A percentile compares a stretch with the other conserved stretches of the same genome.
Evolutionary conservation across 2,797 vertebrate genomes (phyloP).

Genomic region (Sebastes itinus): DNA sequence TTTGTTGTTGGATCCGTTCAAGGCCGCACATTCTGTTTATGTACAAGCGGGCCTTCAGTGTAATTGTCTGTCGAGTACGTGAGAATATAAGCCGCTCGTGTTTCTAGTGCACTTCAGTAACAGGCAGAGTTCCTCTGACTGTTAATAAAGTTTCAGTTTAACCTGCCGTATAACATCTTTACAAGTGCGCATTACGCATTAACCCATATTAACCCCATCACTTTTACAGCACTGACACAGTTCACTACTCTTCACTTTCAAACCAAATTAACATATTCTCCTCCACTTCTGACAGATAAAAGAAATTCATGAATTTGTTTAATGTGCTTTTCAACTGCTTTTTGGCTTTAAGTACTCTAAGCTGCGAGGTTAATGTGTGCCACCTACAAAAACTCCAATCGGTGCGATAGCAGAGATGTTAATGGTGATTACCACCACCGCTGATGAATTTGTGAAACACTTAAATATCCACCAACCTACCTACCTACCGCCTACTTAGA

Average conservation of each 20-base stretch:
- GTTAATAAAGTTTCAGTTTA: slow-evolving; percentile 64
- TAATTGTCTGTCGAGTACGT: background rate
- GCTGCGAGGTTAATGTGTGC: slow-evolving; percentile 52
- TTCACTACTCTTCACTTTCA: slow-evolving; percentile 48
- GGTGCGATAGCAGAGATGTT: slow-evolving; percentile 45
- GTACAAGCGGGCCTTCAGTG: background rate
- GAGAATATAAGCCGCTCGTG: background rate
- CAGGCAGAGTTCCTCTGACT: background rate
- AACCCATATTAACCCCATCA: slow-evolving; percentile 66
- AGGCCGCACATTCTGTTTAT: background rate
- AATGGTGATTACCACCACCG: slow-evolving; percentile 45
- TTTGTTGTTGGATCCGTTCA: slow-evolving; percentile 24
- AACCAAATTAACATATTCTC: slow-evolving; percentile 56
- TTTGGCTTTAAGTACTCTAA: slow-evolving; percentile 49
- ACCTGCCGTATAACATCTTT: slow-evolving; percentile 55
- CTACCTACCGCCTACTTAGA: slow-evolving; percentile 34
- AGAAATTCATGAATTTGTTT: slow-evolving; percentile 53
- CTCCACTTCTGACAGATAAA: slow-evolving; percentile 46
- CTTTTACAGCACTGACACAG: slow-evolving; percentile 53
- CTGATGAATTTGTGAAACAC: slow-evolving; percentile 46
- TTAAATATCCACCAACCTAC: slow-evolving; percentile 42
- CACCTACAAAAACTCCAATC: slow-evolving; percentile 63
- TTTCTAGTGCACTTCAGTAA: slow-evolving; percentile 19
- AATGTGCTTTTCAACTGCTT: slow-evolving; percentile 56
- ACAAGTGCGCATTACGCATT: slow-evolving; percentile 66